A percentile compares a stretch with the other conserved stretches of the same genome.
phyloP scores from a whole-genome alignment of 30 jellyfish, hydroid and myxozoan genomes.

The Chrysaora quinquecirrha region DNA sequence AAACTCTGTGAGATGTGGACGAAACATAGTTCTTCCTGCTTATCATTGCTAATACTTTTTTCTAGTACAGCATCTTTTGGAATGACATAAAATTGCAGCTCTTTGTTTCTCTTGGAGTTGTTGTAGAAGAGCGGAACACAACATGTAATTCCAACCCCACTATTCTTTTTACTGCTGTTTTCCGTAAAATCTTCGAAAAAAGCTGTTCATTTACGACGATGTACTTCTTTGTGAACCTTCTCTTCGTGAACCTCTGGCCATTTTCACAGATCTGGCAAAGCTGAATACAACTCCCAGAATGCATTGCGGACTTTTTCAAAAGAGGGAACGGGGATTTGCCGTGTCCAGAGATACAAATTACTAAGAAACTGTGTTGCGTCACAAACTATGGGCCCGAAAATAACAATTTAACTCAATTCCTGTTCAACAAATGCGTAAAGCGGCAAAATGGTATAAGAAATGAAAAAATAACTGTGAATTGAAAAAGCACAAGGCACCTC shows the following conservation, averaged over 20 bases:
- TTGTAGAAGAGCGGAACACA: slow-evolving; percentile 14
- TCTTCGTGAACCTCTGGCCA: neutral
- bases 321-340: neutral
- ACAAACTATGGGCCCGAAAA: too few relatives aligned
- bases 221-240: neutral
- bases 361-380: too few relatives aligned
- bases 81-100: neutral
- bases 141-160: slow-evolving; percentile 5
- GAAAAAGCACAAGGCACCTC: too few relatives aligned
- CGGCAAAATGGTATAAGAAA: too few relatives aligned
- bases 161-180: neutral
- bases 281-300: neutral
- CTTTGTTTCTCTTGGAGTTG: slow-evolving; percentile 5
- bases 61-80: neutral
- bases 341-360: too few relatives aligned
- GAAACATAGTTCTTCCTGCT: slow-evolving; percentile 15
- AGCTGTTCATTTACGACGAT: neutral
- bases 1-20: slow-evolving; percentile 10
- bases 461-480: too few relatives aligned
- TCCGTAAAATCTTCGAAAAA: neutral
- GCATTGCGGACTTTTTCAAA: neutral
- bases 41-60: neutral
- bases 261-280: neutral
- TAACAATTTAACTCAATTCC: too few relatives aligned
- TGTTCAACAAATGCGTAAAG: too few relatives aligned